These are phyloP conservation scores for Chymomyza amoena DNA, from an alignment of 2,888 invertebrate genomes.

Conservation along the genomic window DNA sequence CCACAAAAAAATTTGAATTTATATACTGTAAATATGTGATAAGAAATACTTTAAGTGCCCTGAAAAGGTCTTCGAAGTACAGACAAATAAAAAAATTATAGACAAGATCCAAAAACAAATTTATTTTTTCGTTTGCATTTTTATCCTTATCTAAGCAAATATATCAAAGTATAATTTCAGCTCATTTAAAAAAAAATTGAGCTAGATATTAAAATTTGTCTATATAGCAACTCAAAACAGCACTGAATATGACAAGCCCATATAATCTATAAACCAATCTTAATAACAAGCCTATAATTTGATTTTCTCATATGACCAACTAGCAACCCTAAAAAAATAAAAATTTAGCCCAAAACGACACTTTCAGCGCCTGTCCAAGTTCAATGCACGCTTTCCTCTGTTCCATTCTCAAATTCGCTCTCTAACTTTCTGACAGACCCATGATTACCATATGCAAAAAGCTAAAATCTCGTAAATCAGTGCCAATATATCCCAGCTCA, in stretches of 20 bases:
- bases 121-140: too few species aligned
- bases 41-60: too few species aligned
- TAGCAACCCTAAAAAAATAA: not conserved
- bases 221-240: too few species aligned
- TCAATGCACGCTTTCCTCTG: constrained; percentile 55
- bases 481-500: constrained; percentile 69
- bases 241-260: not conserved
- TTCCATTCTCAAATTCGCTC: not conserved
- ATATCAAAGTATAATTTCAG: not conserved
- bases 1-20: too few species aligned
- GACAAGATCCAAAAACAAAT: too few species aligned
- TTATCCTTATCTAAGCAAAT: not conserved
- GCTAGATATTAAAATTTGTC: not conserved
- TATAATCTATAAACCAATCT: not conserved
- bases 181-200: not conserved
- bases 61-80: too few species aligned
- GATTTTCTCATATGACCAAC: not conserved
- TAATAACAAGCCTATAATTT: not conserved
- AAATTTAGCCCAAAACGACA: not conserved
- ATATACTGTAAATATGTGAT: too few species aligned
- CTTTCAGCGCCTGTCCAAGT: constrained; percentile 33
- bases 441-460: constrained; percentile 72
- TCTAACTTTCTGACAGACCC: constrained; percentile 37
- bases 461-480: constrained; percentile 69
- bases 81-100: too few species aligned